Conservation (phyloP, 2,888 invertebrate species). For the Priocnemis perturbator region DNA sequence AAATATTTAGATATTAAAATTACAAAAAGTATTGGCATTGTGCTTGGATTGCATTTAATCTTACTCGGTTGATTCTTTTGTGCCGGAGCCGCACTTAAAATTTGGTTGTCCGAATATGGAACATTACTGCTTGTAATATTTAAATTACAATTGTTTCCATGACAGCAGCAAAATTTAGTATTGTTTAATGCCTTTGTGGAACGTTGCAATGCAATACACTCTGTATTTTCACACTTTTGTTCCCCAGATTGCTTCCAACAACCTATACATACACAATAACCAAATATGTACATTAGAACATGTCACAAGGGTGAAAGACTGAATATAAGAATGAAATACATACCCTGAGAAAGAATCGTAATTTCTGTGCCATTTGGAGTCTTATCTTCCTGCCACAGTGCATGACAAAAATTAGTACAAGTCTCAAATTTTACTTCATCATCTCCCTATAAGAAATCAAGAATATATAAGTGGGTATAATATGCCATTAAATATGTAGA, state of each 20-base stretch:
- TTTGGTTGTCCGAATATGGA: slow-evolving; percentile 56
- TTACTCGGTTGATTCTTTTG: slow-evolving; percentile 52
- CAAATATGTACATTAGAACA: background rate
- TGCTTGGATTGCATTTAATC: slow-evolving; percentile 6
- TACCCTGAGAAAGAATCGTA: slow-evolving; percentile 83
- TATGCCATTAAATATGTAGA: background rate
- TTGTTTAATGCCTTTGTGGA: slow-evolving; percentile 78
- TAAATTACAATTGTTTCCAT: slow-evolving; percentile 86
- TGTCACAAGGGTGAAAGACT: slow-evolving; percentile 1
- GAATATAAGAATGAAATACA: slow-evolving; percentile 32
- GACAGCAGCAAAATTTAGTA: slow-evolving; percentile 90
- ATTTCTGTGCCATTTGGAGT: slow-evolving; percentile 78
- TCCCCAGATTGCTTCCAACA: slow-evolving; percentile 76
- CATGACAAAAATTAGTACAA: slow-evolving; percentile 81
- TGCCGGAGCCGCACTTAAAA: slow-evolving; percentile 41
- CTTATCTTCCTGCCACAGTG: slow-evolving; percentile 82
- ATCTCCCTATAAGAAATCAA: slow-evolving; percentile 51
- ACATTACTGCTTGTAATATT: slow-evolving; percentile 76
- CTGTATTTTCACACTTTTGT: slow-evolving; percentile 71
- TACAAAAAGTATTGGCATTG: background rate
- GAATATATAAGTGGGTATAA: background rate
- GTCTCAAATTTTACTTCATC: slow-evolving; percentile 60
- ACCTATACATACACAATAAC: slow-evolving; percentile 62
- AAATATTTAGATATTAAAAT: slow-evolving; percentile 21
- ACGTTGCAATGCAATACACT: slow-evolving; percentile 79